Evolutionary conservation across 2,888 invertebrate species (phyloP).

Genomic region (Liodrosophila aerea): DNA sequence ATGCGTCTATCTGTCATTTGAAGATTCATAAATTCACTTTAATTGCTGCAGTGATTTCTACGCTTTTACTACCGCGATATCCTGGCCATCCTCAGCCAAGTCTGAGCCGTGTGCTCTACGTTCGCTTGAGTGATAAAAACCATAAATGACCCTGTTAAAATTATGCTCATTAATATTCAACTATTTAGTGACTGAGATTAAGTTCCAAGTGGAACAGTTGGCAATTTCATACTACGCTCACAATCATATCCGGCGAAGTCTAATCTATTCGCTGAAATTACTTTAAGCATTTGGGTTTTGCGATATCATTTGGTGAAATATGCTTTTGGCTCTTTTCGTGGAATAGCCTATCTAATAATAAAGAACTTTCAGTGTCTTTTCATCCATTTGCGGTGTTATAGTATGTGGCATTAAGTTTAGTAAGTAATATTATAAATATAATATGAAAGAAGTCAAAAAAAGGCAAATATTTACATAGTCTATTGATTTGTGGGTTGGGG

Average conservation of each 20-base stretch:
- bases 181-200: constrained; percentile 60
- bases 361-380: too few relatives aligned
- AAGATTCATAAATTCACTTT: constrained; percentile 74
- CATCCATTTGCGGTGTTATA: too few relatives aligned
- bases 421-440: too few relatives aligned
- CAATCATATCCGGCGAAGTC: not conserved
- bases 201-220: constrained; percentile 11
- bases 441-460: too few relatives aligned
- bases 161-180: constrained; percentile 73
- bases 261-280: constrained; percentile 13
- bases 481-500: too few relatives aligned
- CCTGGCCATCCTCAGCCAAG: not conserved
- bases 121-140: constrained; percentile 54
- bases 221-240: not conserved
- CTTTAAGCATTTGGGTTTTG: not conserved
- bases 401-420: too few relatives aligned
- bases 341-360: not conserved
- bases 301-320: not conserved
- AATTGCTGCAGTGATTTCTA: constrained; percentile 76
- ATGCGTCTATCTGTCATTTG: constrained; percentile 60
- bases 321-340: not conserved
- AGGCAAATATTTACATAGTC: too few relatives aligned
- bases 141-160: constrained; percentile 62
- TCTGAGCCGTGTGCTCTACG: constrained; percentile 43
- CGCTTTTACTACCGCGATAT: constrained; percentile 45